Conservation (phyloP, 30 jellyfish, hydroid and myxozoan genomes). For the Turritopsis dohrnii region DNA sequence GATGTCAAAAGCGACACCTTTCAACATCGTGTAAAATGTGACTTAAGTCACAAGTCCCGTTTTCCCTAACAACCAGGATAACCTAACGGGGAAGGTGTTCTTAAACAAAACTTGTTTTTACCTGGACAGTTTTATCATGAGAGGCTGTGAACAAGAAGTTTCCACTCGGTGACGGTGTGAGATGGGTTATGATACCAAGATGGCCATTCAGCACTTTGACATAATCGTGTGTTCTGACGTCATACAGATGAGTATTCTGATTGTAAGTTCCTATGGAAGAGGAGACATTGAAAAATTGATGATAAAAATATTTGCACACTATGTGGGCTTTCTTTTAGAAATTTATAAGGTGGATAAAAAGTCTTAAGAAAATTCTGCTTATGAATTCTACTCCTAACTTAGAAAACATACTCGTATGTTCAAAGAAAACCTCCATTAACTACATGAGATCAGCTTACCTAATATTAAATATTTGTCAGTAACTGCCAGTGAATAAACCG, state of each 20-base stretch:
- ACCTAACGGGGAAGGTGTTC: neutral
- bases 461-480: conserved; percentile 63
- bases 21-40: neutral
- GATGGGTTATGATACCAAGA: conserved; percentile 84
- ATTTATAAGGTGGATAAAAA: too few relatives aligned
- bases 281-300: too few relatives aligned
- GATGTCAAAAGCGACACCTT: too few relatives aligned
- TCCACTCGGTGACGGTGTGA: conserved; percentile 83
- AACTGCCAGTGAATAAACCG: conserved; percentile 90
- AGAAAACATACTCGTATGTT: neutral
- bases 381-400: neutral
- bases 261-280: conserved; percentile 91
- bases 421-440: neutral
- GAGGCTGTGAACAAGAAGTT: conserved; percentile 88
- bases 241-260: conserved; percentile 86
- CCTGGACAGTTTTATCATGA: conserved; percentile 94
- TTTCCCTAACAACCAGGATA: too few relatives aligned
- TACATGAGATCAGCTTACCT: conserved; percentile 40
- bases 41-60: neutral
- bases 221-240: conserved; percentile 69
- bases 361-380: neutral
- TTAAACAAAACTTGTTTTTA: neutral
- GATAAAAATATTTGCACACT: too few relatives aligned
- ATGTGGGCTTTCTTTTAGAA: too few relatives aligned
- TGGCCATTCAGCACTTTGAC: conserved; percentile 84